Evolutionary conservation across 1,140 invertebrate species (phyloP).

Genomic region (Camponotus floridanus): DNA sequence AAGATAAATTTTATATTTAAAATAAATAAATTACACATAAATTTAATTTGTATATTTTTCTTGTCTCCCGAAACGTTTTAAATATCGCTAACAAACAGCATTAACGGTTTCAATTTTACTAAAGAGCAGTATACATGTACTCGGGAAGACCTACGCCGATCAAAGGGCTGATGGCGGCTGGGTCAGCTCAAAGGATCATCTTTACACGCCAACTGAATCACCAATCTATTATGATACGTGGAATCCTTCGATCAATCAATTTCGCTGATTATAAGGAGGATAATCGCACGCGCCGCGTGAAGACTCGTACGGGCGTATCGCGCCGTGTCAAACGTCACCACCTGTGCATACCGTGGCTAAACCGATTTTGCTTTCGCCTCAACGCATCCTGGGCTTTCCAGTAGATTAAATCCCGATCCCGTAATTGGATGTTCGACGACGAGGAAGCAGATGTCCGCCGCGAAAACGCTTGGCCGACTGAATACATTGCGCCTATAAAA

Average conservation of each 20-base stretch:
- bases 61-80: background rate
- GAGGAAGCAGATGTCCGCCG: constrained; percentile 53
- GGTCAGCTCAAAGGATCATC: constrained; percentile 9
- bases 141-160: background rate
- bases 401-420: constrained; percentile 79
- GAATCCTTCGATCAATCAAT: constrained; percentile 46
- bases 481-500: constrained; percentile 14
- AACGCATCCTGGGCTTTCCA: constrained; percentile 77
- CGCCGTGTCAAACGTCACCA: constrained; percentile 74
- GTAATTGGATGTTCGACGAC: constrained; percentile 74
- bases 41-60: too few relatives aligned
- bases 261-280: constrained; percentile 42
- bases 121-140: background rate
- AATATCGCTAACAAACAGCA: background rate
- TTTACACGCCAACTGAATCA: constrained; percentile 10
- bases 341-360: constrained; percentile 81
- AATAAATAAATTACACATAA: too few relatives aligned
- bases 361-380: constrained; percentile 77
- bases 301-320: constrained; percentile 46
- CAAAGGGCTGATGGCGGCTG: background rate
- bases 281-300: constrained; percentile 54
- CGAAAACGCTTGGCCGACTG: constrained; percentile 41
- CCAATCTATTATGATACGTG: constrained; percentile 23
- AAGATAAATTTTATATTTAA: too few relatives aligned
- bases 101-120: background rate